Conservation (phyloP, 2,888 invertebrate species). For the Ornithoptera priamus region DNA sequence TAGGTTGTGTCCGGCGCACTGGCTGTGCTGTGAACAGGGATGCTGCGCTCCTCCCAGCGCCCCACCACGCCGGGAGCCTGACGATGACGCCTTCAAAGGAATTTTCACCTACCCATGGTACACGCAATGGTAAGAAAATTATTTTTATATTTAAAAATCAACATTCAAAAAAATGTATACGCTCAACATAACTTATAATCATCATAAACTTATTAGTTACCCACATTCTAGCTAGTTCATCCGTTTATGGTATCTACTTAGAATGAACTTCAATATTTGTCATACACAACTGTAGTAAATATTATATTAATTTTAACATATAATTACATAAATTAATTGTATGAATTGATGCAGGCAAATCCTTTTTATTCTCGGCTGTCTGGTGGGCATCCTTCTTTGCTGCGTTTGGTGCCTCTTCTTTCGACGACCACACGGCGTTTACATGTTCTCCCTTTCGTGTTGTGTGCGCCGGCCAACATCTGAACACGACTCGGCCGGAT, state of each 20-base stretch:
- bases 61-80: slow-evolving; percentile 65
- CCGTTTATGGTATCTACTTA: not conserved
- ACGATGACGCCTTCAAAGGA: slow-evolving; percentile 47
- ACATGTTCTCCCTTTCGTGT: slow-evolving; percentile 62
- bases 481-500: slow-evolving; percentile 89
- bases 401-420: slow-evolving; percentile 82
- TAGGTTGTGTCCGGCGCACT: slow-evolving; percentile 85
- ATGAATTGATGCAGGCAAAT: slow-evolving; percentile 72
- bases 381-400: slow-evolving; percentile 84
- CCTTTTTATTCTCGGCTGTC: slow-evolving; percentile 84
- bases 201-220: not conserved
- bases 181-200: not conserved
- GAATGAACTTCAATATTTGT: not conserved
- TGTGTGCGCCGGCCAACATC: slow-evolving; percentile 77
- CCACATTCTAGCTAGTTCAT: not conserved
- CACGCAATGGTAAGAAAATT: slow-evolving; percentile 55
- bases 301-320: no score
- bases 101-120: slow-evolving; percentile 58
- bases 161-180: not conserved
- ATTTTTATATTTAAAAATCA: not conserved
- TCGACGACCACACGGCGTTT: slow-evolving; percentile 53
- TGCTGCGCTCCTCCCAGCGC: slow-evolving; percentile 79
- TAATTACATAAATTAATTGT: not conserved
- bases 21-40: slow-evolving; percentile 87
- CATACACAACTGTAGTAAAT: no score